Evolutionary conservation across 2,888 invertebrate genomes (phyloP), one percentile per base, ranked within the genome.

Genomic region (Ditula angustiorana): DNA sequence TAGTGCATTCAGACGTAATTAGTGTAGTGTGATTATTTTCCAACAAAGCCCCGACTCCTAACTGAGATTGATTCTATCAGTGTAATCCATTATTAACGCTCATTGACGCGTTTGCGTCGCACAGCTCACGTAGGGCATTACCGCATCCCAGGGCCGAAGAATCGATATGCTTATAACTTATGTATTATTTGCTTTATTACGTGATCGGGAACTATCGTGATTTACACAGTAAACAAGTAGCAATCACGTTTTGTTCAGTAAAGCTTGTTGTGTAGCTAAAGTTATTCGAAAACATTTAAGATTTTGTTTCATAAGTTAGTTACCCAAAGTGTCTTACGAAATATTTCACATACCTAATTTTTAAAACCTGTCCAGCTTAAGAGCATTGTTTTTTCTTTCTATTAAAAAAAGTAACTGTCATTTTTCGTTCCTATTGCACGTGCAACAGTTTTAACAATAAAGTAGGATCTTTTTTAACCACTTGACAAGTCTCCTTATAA

Each of bases 91-190:
- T 86, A 87, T 87, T 87, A 83, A 87, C 75, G 78, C 69, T 68
- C 74, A 69, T 74, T 76, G 75, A 76, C 76, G 75, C 78, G 76
- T 76, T 78, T 73, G 72, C 75, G 79, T 80, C 80, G 80, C 81
- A 75, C 71, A 71, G 79, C 77, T 76, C 75, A 71, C 77, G 82
- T 78, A 75, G 71, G 76, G 77, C 73, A 74, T 70, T 69, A 74
- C 77, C 76, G 76, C 70, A 67, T 67, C 65, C 67, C 65, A 66
- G 75, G 73, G 61, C 72, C 74, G 72, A 72, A 71, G 74, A 80
- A 83, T 79, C 84, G 83, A 86, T 86, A 81, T 80, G 74, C 79
- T 82, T 74, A 83, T 86, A 80, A 85, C 81, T 85, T 86, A 87
- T 87, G 82, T 82, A 87, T 82, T 79, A 75, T 63, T 57, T 52